Evolutionary conservation across 2,113 vertebrate species (phyloP).

Genomic region (Psephotus haematonotus): DNA sequence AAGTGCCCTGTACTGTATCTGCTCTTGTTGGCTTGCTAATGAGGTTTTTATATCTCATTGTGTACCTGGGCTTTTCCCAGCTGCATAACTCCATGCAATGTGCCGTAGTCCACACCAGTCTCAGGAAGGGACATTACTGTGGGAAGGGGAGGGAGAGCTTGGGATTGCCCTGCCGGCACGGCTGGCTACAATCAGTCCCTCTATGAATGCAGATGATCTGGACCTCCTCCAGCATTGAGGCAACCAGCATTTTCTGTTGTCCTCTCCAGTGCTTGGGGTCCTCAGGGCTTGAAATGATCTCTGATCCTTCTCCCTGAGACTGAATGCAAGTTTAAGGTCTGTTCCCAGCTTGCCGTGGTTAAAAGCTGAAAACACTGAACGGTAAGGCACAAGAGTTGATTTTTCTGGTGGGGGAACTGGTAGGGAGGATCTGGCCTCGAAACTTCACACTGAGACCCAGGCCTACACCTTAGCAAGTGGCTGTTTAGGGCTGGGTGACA

Average conservation of each 20-base stretch:
- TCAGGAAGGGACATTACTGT: not conserved
- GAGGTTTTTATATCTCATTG: rapidly evolving
- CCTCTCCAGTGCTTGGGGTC: not conserved
- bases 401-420: not conserved
- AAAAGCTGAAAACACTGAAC: not conserved
- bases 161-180: not conserved
- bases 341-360: not conserved
- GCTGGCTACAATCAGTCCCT: not conserved
- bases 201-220: not conserved
- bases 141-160: not conserved
- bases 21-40: not conserved
- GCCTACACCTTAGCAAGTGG: not conserved
- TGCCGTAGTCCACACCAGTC: not conserved
- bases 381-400: not conserved
- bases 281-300: not conserved
- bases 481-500: not conserved
- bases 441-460: not conserved
- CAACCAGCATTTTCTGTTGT: not conserved
- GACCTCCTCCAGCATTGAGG: not conserved
- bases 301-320: not conserved
- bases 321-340: not conserved
- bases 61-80: not conserved
- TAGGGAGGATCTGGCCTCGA: not conserved
- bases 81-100: not conserved
- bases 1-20: not conserved